Percentiles rank a stretch among this genome's conserved stretches.
Evolutionary conservation across 2,797 vertebrate genomes (phyloP).

Genomic region (Galago senegalensis): DNA sequence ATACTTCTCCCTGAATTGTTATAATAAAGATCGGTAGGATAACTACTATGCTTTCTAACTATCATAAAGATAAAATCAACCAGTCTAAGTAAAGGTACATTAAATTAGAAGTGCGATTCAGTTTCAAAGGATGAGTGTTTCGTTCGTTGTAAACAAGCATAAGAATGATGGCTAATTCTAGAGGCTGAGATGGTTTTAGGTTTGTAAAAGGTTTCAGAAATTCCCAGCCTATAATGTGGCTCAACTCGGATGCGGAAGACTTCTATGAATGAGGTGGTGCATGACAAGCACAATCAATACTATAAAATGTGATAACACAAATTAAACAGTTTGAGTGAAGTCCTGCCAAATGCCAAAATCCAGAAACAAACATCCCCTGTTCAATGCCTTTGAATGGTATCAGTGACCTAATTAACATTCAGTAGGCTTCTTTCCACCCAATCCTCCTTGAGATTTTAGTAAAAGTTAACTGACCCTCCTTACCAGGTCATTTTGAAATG

Average conservation of each 20-base stretch:
- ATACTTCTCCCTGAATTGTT: not conserved
- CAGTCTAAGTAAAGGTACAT: not conserved
- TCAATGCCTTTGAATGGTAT: not conserved
- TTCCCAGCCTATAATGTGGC: not conserved
- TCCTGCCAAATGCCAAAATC: not conserved
- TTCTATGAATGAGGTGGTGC: not conserved
- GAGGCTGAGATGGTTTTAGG: not conserved
- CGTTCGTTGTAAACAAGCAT: not conserved
- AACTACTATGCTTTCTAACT: no score
- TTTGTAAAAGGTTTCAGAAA: not conserved
- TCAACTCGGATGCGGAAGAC: not conserved
- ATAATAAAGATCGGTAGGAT: not conserved
- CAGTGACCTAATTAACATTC: not conserved
- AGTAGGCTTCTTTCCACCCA: not conserved
- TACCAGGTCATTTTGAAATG: not conserved
- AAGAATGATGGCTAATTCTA: not conserved
- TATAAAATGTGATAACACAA: not conserved
- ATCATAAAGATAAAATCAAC: not conserved
- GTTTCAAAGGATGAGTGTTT: not conserved
- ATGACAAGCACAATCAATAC: not conserved
- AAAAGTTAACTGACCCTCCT: not conserved
- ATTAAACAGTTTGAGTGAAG: not conserved
- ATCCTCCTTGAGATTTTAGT: not conserved
- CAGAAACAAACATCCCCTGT: not conserved
- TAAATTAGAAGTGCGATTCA: not conserved